Percentiles rank a stretch among this genome's conserved stretches.
Evolutionary conservation across 2,888 invertebrate species (phyloP).

Genomic region (Dolomedes plantarius): DNA sequence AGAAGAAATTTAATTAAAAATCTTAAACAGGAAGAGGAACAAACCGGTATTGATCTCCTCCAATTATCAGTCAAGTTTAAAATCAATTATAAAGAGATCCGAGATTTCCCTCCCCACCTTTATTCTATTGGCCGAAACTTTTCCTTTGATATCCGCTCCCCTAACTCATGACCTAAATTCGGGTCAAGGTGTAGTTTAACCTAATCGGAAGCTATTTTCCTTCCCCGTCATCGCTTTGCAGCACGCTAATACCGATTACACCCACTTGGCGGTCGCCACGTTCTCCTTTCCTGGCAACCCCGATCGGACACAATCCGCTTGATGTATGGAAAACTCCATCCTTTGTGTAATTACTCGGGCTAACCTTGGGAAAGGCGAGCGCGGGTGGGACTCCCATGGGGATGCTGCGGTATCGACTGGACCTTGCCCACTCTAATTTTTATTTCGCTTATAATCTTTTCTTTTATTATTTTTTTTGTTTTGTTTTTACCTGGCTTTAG

Average conservation of each 20-base stretch:
- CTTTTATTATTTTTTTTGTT: too few species aligned
- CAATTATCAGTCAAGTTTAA: too few species aligned
- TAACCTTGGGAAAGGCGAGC: conserved; percentile 45
- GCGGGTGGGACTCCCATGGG: conserved; percentile 39
- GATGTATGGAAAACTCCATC: conserved; percentile 54
- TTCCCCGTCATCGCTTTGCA: background rate
- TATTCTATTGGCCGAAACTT: too few species aligned
- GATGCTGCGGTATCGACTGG: conserved; percentile 23
- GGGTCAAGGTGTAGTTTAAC: conserved; percentile 1
- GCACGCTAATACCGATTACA: background rate
- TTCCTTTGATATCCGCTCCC: background rate
- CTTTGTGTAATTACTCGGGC: conserved; percentile 39
- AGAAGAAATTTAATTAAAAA: too few species aligned
- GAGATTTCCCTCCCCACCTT: too few species aligned
- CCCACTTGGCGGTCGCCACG: conserved; percentile 4
- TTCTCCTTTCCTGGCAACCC: background rate
- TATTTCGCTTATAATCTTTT: background rate
- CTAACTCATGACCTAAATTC: background rate
- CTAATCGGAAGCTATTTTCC: background rate
- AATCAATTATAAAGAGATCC: too few species aligned
- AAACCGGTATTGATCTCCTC: too few species aligned
- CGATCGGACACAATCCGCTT: conserved; percentile 47
- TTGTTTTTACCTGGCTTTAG: too few species aligned
- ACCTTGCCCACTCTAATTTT: conserved; percentile 8
- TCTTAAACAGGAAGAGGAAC: too few species aligned